Percentiles rank a stretch among this genome's conserved stretches.
Conservation (phyloP, 1,140 invertebrate genomes). For the Zeugodacus cucurbitae region DNA sequence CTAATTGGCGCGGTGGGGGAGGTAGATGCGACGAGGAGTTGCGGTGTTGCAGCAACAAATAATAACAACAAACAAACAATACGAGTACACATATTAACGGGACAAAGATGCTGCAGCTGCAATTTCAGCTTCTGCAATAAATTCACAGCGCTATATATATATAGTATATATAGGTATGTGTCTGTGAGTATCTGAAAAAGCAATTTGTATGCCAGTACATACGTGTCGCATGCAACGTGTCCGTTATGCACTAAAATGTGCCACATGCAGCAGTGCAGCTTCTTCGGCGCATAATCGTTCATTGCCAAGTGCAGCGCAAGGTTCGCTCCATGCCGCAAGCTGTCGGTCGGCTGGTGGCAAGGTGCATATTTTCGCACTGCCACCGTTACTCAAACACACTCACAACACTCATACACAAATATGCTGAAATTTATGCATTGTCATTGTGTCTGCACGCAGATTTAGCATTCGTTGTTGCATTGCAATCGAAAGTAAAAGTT, state of each 20-base stretch:
- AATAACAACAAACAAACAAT: background rate
- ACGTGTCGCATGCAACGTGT: background rate
- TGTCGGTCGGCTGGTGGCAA: background rate
- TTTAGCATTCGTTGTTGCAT: background rate
- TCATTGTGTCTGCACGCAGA: background rate
- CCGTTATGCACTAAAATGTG: background rate
- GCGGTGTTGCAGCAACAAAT: background rate
- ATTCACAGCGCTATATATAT: background rate
- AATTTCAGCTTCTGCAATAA: background rate
- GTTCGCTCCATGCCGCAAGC: background rate
- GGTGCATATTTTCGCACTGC: background rate
- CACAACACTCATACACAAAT: background rate
- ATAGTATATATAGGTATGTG: background rate
- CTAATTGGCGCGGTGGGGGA: background rate
- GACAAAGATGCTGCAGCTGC: background rate
- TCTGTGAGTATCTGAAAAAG: background rate
- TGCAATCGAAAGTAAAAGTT: constrained; percentile 22
- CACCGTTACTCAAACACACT: background rate
- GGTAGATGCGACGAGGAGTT: background rate
- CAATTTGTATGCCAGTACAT: background rate
- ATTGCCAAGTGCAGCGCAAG: constrained; percentile 9
- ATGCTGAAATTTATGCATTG: constrained; percentile 27
- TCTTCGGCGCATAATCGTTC: background rate
- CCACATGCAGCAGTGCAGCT: background rate
- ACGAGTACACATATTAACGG: background rate